A percentile compares a stretch with the other conserved stretches of the same genome.
These are phyloP conservation scores for Crioceris asparagi DNA, from an alignment of 2,888 invertebrate species.

Conservation along the genomic window DNA sequence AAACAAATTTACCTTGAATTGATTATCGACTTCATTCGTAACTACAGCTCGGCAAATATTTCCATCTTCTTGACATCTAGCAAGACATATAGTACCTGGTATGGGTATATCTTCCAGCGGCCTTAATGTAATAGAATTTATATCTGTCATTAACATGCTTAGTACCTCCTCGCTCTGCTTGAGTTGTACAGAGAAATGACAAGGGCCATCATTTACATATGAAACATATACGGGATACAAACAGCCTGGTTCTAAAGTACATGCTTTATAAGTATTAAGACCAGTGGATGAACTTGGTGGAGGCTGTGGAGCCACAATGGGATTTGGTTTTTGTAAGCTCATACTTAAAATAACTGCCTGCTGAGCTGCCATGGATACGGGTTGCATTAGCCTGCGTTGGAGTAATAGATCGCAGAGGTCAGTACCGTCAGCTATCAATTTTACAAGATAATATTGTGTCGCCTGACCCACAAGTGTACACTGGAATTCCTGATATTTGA, in stretches of 20 bases:
- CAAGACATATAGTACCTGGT: conserved; percentile 68
- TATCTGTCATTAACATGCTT: conserved; percentile 59
- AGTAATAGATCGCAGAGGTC: conserved; percentile 43
- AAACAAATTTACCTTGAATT: conserved; percentile 45
- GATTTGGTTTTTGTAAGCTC: conserved; percentile 35
- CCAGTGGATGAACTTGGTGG: conserved; percentile 30
- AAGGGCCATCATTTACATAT: conserved; percentile 69
- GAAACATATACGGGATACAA: conserved; percentile 62
- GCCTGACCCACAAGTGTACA: conserved; percentile 31
- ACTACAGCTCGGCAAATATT: conserved; percentile 67
- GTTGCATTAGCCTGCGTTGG: conserved; percentile 39
- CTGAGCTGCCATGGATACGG: conserved; percentile 41
- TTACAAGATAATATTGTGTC: conserved; percentile 37
- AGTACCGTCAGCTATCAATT: conserved; percentile 40
- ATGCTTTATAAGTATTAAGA: conserved; percentile 44
- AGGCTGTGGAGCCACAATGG: conserved; percentile 18
- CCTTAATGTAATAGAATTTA: conserved; percentile 52
- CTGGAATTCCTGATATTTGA: conserved; percentile 37
- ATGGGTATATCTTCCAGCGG: conserved; percentile 56
- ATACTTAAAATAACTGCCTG: conserved; percentile 32
- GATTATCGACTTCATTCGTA: conserved; percentile 57
- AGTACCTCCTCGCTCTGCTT: conserved; percentile 49
- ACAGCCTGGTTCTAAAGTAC: conserved; percentile 43
- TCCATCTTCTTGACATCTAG: conserved; percentile 57
- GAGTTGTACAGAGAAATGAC: conserved; percentile 65